phyloP scores from a whole-genome alignment of 2,888 invertebrate species.

The Drosophila prolongata region DNA sequence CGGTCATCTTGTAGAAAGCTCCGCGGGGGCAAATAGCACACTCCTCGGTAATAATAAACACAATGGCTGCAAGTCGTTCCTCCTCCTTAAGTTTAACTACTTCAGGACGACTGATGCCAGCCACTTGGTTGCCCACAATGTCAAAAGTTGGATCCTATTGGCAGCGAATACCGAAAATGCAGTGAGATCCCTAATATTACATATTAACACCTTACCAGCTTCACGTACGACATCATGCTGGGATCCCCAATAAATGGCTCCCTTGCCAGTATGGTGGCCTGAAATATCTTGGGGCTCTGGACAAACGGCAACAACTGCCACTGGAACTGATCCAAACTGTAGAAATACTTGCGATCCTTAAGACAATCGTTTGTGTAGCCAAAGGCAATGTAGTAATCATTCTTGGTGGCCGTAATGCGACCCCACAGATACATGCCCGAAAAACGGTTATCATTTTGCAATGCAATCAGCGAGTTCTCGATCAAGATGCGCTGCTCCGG shows the following conservation, averaged over 20 bases:
- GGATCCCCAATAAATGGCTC: slow-evolving; percentile 82
- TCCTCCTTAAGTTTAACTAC: slow-evolving; percentile 90
- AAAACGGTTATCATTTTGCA: slow-evolving; percentile 95
- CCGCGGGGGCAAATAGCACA: slow-evolving; percentile 92
- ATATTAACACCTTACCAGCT: slow-evolving; percentile 66
- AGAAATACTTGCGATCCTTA: slow-evolving; percentile 90
- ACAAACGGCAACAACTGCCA: slow-evolving; percentile 87
- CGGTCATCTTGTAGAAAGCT: slow-evolving; percentile 89
- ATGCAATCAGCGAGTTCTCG: slow-evolving; percentile 90
- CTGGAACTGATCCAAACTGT: slow-evolving; percentile 89
- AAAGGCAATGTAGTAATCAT: slow-evolving; percentile 93
- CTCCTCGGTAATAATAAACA: slow-evolving; percentile 90
- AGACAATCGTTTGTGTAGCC: slow-evolving; percentile 91
- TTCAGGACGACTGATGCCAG: slow-evolving; percentile 84
- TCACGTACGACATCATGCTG: slow-evolving; percentile 70
- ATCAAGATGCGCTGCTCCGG: slow-evolving; percentile 90
- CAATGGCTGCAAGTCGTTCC: slow-evolving; percentile 89
- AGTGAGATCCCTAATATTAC: neutral
- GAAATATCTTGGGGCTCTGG: slow-evolving; percentile 82
- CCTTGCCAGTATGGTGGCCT: slow-evolving; percentile 78
- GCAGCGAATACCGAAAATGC: neutral
- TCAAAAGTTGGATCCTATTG: slow-evolving; percentile 85
- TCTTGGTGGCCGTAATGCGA: slow-evolving; percentile 89
- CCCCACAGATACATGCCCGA: slow-evolving; percentile 94
- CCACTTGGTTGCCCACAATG: slow-evolving; percentile 84